These are phyloP conservation scores for Galbula dea DNA, from an alignment of 2,113 vertebrate species.

Conservation along the genomic window DNA sequence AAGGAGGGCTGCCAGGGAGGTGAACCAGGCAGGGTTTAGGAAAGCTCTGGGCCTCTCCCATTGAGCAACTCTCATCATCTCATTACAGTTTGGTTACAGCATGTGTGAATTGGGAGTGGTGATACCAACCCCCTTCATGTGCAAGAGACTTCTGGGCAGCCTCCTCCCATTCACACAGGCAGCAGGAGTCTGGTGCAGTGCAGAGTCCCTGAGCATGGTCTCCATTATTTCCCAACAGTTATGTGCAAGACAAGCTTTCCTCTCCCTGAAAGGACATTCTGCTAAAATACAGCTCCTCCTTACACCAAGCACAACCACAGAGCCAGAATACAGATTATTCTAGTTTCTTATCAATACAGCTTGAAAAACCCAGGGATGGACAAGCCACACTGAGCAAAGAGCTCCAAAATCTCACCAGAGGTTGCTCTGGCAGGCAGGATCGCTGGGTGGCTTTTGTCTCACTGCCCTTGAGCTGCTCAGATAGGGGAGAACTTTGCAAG, in stretches of 20 bases:
- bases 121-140: rapidly evolving
- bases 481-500: background rate
- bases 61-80: background rate
- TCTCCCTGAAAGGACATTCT: background rate
- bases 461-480: background rate
- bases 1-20: background rate
- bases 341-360: too few relatives aligned
- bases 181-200: background rate
- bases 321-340: background rate
- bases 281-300: background rate
- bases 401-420: rapidly evolving
- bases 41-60: background rate
- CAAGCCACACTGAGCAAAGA: background rate
- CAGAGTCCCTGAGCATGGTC: background rate
- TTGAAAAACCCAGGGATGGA: background rate
- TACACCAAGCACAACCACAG: rapidly evolving
- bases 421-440: rapidly evolving
- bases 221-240: background rate
- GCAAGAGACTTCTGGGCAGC: background rate
- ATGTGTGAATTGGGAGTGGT: rapidly evolving
- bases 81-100: rapidly evolving
- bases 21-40: background rate
- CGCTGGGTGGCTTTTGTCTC: rapidly evolving
- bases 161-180: background rate
- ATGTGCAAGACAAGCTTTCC: too few relatives aligned